These are phyloP conservation scores for Tadarida brasiliensis DNA, from an alignment of 2,797 vertebrate species.

Conservation along the genomic window DNA sequence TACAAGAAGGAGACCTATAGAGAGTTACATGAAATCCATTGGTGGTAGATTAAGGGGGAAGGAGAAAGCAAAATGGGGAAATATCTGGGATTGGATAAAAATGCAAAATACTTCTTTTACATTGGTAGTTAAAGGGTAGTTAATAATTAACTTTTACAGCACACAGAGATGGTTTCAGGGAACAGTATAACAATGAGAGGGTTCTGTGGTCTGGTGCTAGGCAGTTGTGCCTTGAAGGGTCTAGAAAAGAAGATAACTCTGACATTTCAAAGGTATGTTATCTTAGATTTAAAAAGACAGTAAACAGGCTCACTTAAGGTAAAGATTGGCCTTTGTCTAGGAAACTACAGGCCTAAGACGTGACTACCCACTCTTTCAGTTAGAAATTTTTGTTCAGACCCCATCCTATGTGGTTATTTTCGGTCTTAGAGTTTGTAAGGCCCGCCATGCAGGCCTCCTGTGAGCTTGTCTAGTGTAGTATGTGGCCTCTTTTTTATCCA, in stretches of 20 bases:
- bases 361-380: background rate
- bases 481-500: background rate
- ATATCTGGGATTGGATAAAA: background rate
- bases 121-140: background rate
- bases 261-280: background rate
- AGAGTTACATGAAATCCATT: background rate
- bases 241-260: constrained; percentile 1
- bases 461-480: background rate
- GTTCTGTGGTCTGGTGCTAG: background rate
- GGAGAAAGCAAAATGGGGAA: background rate
- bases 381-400: background rate
- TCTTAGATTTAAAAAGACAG: background rate
- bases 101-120: background rate
- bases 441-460: background rate
- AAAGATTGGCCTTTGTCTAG: background rate
- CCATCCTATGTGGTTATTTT: background rate
- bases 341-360: background rate
- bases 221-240: background rate
- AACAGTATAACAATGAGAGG: background rate
- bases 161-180: background rate
- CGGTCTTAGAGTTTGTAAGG: background rate
- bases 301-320: background rate
- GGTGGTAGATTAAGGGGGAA: background rate
- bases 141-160: background rate
- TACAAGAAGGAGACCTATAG: background rate